Evolutionary conservation across 1,140 invertebrate genomes (phyloP).

Genomic region (Contarinia nasturtii): DNA sequence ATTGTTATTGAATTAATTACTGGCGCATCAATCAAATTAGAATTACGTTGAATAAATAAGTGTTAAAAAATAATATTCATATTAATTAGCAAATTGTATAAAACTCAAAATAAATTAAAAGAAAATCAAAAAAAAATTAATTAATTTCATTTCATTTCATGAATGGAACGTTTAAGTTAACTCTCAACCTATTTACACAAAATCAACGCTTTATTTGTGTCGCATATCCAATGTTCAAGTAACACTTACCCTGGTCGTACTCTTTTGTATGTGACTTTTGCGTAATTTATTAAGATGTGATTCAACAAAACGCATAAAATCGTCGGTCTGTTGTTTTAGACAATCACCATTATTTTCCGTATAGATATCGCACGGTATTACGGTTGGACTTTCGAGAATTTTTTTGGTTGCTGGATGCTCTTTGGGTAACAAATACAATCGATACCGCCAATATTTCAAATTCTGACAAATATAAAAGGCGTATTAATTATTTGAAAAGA

Average conservation of each 20-base stretch:
- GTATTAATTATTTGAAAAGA: not conserved
- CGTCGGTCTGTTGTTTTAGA: slow-evolving; percentile 47
- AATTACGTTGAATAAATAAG: slow-evolving; percentile 13
- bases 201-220: too few species aligned
- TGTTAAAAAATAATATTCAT: too few species aligned
- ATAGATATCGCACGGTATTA: slow-evolving; percentile 64
- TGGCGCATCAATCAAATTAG: not conserved
- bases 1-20: not conserved
- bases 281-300: slow-evolving; percentile 76
- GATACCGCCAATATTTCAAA: slow-evolving; percentile 87
- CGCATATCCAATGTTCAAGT: not conserved
- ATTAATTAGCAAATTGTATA: too few species aligned
- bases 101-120: too few species aligned
- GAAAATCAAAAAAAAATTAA: too few species aligned
- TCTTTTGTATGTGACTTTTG: not conserved
- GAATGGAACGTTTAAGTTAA: too few species aligned
- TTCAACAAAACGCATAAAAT: slow-evolving; percentile 76
- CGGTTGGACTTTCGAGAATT: slow-evolving; percentile 41
- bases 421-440: slow-evolving; percentile 69
- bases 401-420: slow-evolving; percentile 48
- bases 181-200: too few species aligned
- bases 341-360: slow-evolving; percentile 28
- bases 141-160: too few species aligned
- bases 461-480: slow-evolving; percentile 35
- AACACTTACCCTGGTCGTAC: slow-evolving; percentile 29